A percentile compares a stretch with the other conserved stretches of the same genome.
Conservation (phyloP, 2,888 invertebrate species). For the Zaprionus bogoriensis region DNA sequence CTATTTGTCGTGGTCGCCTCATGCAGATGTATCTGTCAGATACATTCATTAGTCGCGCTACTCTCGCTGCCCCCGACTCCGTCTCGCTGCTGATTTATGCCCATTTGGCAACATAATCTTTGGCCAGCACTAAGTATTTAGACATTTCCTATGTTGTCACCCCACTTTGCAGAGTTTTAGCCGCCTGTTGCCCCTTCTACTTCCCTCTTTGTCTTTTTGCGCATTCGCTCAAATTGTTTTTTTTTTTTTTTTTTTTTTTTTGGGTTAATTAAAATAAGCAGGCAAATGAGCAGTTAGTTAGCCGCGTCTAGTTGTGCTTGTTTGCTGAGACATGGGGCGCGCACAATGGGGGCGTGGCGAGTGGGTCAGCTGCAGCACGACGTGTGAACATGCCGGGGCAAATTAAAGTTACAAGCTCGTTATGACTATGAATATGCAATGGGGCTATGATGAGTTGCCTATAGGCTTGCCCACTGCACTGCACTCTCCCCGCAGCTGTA, state of each 20-base stretch:
- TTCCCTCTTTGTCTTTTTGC: constrained; percentile 11
- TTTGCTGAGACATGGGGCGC: too few species aligned
- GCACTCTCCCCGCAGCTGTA: neutral
- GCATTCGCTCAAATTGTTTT: constrained; percentile 50
- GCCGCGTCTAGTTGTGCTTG: constrained; percentile 1
- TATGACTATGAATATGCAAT: constrained; percentile 71
- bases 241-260: constrained; percentile 26
- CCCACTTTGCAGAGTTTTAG: constrained; percentile 26
- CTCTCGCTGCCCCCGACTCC: neutral
- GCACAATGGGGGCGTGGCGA: constrained; percentile 4
- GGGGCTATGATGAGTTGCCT: constrained; percentile 58
- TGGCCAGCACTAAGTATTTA: constrained; percentile 42
- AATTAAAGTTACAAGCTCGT: constrained; percentile 53
- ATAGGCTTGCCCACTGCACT: constrained; percentile 14
- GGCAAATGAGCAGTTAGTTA: constrained; percentile 68
- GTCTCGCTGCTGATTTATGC: constrained; percentile 57
- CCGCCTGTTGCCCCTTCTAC: neutral
- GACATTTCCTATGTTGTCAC: constrained; percentile 70
- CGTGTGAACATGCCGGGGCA: constrained; percentile 51
- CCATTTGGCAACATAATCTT: constrained; percentile 53
- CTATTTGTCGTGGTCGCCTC: constrained; percentile 67
- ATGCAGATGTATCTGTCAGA: constrained; percentile 73
- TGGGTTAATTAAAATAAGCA: constrained; percentile 70
- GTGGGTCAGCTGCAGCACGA: constrained; percentile 53
- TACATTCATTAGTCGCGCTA: constrained; percentile 75